Percentiles rank a stretch among this genome's conserved stretches.
Evolutionary conservation across 2,113 vertebrate species (phyloP).

Genomic region (Prunella fulvescens): DNA sequence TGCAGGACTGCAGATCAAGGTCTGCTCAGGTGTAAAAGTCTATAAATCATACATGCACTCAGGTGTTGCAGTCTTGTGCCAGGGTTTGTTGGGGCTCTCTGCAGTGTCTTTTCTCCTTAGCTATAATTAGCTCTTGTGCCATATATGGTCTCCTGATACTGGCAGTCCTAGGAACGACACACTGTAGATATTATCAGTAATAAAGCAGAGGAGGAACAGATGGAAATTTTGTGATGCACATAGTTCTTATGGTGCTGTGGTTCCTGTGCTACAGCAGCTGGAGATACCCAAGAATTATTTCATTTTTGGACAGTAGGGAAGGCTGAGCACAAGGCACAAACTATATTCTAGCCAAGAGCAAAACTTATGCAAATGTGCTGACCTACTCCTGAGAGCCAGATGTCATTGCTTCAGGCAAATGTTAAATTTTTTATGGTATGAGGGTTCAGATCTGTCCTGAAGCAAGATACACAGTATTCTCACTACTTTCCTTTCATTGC

Average conservation of each 20-base stretch:
- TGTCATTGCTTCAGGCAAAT: constrained; percentile 52
- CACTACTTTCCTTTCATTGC: constrained; percentile 16
- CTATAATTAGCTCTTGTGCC: not conserved
- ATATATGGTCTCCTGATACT: not conserved
- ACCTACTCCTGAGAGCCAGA: constrained; percentile 58
- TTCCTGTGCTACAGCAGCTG: constrained; percentile 1
- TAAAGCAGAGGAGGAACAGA: not conserved
- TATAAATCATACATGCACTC: not conserved
- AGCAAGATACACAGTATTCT: constrained; percentile 13
- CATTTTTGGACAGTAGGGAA: not conserved
- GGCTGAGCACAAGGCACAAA: constrained; percentile 16
- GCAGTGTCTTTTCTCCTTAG: not conserved
- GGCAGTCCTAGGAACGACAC: not conserved
- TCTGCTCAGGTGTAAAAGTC: not conserved
- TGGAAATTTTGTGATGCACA: not conserved
- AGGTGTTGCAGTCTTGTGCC: not conserved
- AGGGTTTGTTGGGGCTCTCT: not conserved
- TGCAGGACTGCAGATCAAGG: not conserved
- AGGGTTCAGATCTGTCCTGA: constrained; percentile 15
- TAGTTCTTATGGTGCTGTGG: not conserved
- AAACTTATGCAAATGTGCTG: constrained; percentile 55
- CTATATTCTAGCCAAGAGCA: constrained; percentile 48
- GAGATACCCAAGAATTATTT: constrained; percentile 15
- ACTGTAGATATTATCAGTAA: not conserved
- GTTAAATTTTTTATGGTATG: constrained; percentile 54